Evolutionary conservation across 2,113 vertebrate species (phyloP).

Genomic region (Pollimyrus isidori): DNA sequence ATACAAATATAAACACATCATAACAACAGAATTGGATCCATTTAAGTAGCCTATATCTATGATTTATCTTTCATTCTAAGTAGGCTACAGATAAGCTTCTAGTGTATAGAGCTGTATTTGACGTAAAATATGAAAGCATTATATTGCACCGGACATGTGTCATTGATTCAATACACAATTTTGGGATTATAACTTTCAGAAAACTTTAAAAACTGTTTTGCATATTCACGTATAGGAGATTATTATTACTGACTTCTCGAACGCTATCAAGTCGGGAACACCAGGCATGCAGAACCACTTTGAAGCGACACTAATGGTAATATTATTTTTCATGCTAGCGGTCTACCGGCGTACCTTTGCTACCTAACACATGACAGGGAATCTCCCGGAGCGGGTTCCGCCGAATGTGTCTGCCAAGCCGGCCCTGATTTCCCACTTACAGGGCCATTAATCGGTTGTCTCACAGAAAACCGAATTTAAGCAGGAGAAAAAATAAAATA

Average conservation of each 20-base stretch:
- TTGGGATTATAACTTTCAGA: neutral
- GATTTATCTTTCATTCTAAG: neutral
- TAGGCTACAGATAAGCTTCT: neutral
- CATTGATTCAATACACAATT: neutral
- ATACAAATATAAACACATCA: neutral
- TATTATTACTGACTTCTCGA: slow-evolving; percentile 27
- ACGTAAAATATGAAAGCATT: neutral
- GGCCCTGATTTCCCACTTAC: neutral
- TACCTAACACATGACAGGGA: neutral
- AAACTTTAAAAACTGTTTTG: neutral
- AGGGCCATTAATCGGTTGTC: neutral
- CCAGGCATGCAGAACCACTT: neutral
- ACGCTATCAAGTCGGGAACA: neutral
- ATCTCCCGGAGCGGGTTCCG: neutral
- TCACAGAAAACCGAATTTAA: neutral
- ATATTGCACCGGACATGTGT: neutral
- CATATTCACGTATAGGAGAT: neutral
- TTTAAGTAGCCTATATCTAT: neutral
- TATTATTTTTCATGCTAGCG: neutral
- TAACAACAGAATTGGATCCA: neutral
- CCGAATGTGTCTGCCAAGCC: neutral
- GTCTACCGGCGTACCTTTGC: neutral
- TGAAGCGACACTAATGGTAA: neutral
- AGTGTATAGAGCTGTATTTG: neutral
- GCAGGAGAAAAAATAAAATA: neutral